Conservation (phyloP, 2,888 invertebrate genomes). For the Trachelus iudaicus region DNA sequence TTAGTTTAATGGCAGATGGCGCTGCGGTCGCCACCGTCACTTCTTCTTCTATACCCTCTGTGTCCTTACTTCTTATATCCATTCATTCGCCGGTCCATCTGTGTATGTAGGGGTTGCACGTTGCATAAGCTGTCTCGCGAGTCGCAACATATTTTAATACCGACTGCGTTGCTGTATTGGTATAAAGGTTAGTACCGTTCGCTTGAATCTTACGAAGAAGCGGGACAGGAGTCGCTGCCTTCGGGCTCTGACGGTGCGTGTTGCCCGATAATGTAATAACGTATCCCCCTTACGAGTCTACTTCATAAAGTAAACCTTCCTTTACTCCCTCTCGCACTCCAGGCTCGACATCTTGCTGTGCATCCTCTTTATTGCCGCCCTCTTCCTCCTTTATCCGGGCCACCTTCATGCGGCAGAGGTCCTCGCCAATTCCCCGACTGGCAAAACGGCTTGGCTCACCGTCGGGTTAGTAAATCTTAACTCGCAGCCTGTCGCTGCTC, state of each 20-base stretch:
- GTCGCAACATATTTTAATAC: background rate
- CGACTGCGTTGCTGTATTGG: background rate
- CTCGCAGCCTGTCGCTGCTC: background rate
- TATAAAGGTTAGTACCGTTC: constrained; percentile 3
- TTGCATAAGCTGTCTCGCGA: background rate
- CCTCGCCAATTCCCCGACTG: background rate
- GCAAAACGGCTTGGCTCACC: background rate
- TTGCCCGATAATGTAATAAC: constrained; percentile 60
- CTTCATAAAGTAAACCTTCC: constrained; percentile 59
- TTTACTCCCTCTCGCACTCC: constrained; percentile 25
- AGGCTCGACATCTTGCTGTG: constrained; percentile 25
- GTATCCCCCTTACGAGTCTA: constrained; percentile 53
- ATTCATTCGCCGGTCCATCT: background rate
- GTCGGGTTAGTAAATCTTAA: background rate
- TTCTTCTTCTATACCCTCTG: background rate
- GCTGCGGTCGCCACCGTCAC: background rate
- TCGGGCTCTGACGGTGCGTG: constrained; percentile 42
- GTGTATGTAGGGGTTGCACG: background rate
- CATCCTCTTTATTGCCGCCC: constrained; percentile 14
- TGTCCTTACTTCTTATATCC: background rate
- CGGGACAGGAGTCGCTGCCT: constrained; percentile 7
- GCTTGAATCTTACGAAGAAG: constrained; percentile 27
- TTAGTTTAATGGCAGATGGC: constrained; percentile 23
- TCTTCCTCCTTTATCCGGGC: constrained; percentile 53
- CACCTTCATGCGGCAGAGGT: constrained; percentile 50